These are phyloP conservation scores for Fragum whitleyi DNA, from an alignment of 2,888 invertebrate genomes.

Conservation along the genomic window DNA sequence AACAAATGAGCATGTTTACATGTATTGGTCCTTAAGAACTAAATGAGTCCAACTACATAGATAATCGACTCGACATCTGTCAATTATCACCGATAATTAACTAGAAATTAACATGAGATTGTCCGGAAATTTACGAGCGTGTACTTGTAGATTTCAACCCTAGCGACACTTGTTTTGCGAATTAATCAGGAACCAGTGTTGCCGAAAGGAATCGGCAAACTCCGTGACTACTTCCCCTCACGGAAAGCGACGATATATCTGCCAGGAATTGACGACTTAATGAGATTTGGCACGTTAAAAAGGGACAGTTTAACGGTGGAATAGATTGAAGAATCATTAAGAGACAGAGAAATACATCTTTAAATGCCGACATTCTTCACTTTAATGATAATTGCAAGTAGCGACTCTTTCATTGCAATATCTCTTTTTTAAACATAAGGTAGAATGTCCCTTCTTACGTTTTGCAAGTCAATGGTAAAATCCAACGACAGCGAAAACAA, in stretches of 20 bases:
- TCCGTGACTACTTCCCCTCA: slow-evolving; percentile 26
- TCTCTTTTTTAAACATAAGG: background rate
- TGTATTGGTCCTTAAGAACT: slow-evolving; percentile 6
- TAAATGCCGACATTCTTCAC: background rate
- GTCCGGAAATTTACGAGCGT: slow-evolving; percentile 31
- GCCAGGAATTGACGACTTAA: slow-evolving; percentile 26
- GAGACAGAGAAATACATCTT: background rate
- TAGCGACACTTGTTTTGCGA: slow-evolving; percentile 12
- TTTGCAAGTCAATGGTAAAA: no score
- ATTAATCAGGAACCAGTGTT: slow-evolving; percentile 21
- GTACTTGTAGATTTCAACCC: slow-evolving; percentile 25
- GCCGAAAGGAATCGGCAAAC: slow-evolving; percentile 31
- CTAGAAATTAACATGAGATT: slow-evolving; percentile 26
- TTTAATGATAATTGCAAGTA: slow-evolving; percentile 21
- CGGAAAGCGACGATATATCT: slow-evolving; percentile 24
- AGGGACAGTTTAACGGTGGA: background rate
- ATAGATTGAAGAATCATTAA: background rate
- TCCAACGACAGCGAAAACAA: no score
- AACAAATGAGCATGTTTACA: background rate
- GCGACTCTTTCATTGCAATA: slow-evolving; percentile 1
- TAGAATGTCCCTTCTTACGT: no score
- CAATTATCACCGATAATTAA: slow-evolving; percentile 23
- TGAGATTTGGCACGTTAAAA: background rate
- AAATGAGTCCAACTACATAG: slow-evolving; percentile 13
- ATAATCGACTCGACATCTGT: slow-evolving; percentile 12